Conservation (phyloP, 1,140 invertebrate genomes). For the Drepana arcuata region DNA sequence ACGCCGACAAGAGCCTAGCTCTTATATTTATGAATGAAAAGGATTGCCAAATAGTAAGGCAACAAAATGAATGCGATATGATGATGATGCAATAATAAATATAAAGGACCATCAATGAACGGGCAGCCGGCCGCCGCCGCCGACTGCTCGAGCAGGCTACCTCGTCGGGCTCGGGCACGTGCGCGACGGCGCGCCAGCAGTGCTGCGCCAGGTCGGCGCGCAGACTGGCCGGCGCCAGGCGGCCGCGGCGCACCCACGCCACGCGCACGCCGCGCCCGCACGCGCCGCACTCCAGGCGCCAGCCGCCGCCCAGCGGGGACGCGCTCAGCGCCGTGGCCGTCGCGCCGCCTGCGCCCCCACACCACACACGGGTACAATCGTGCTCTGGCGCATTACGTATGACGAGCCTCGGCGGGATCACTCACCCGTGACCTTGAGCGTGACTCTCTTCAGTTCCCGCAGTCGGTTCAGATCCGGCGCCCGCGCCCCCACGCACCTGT, state of each 20-base stretch:
- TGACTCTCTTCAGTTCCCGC: slow-evolving; percentile 51
- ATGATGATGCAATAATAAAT: no score
- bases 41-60: no score
- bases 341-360: slow-evolving; percentile 38
- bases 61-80: no score
- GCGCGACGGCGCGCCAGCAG: slow-evolving; percentile 41
- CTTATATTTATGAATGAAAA: no score
- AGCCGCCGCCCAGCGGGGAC: slow-evolving; percentile 21
- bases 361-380: no score
- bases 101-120: no score
- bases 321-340: slow-evolving; percentile 40
- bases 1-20: no score
- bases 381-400: no score
- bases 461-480: slow-evolving; percentile 40
- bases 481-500: slow-evolving; percentile 51
- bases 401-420: no score
- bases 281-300: slow-evolving; percentile 49
- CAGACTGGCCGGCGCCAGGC: slow-evolving; percentile 25
- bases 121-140: no score
- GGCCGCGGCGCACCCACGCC: slow-evolving; percentile 30
- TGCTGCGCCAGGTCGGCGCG: slow-evolving; percentile 36
- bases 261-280: slow-evolving; percentile 46
- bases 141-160: no score
- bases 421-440: slow-evolving; percentile 49
- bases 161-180: slow-evolving; percentile 40